Evolutionary conservation across 1,140 invertebrate species (phyloP), one percentile per base, ranked within the genome.

Genomic region (Copidosoma floridanum): DNA sequence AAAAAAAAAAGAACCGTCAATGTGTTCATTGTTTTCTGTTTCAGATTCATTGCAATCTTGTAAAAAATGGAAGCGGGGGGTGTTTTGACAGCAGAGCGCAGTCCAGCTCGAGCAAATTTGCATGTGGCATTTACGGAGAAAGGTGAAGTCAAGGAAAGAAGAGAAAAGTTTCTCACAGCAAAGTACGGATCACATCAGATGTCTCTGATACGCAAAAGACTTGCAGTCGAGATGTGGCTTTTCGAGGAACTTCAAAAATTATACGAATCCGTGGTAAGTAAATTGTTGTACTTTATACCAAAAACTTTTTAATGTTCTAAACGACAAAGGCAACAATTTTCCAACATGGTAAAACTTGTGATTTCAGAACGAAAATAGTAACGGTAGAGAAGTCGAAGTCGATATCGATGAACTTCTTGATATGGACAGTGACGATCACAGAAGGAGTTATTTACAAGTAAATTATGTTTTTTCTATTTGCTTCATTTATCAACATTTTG

Each of bases 131-230:
- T 95, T 76, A 91, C 86, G 63, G 90, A 93, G 68, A 92, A 92
- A 77, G 89, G 88, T 23, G 85, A 91, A 81, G 88, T 94, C 20
- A 93, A 93, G 75, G 91, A 94, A 75, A 85, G 90, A 18, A 81
- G 92, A 32, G 93, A 96, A 79, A 95, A 96, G 80, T 97, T 97
- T 80, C 86, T 97, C 61, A 97, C 95, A 29, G 94, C 95, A 62
- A 97, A 97, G 78, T 98, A 97, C 73, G 94, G 94, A 55, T 91
- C 91, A 64, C 95, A 97, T 82, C 95, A 97, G 82, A 98, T 97
- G 95, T 92, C 89, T 70, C 86, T 97, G 62, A 98, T 98, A 70
- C 86, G 94, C 65, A 97, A 97, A 81, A 83, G 95, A 73, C 83
- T 97, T 57, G 89, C 91, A 11, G 95, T 97, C 10, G 95, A 98